Base-by-base conservation (phyloP, 2,113 vertebrate genomes). In the Formicarius rufipectus region DNA sequence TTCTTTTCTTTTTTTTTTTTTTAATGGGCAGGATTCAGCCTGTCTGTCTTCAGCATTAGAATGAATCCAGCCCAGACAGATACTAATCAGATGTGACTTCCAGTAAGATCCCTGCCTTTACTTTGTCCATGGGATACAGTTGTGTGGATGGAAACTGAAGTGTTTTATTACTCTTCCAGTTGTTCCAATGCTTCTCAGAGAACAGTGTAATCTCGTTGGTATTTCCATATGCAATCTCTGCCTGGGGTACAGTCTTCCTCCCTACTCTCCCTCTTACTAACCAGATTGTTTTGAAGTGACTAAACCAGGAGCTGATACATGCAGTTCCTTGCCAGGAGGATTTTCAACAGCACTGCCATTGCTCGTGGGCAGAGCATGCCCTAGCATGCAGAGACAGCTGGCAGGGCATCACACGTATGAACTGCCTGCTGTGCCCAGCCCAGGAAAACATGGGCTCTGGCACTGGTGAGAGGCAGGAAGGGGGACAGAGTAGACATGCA, bases 271-370 rank as follows among this genome's bases (percentile, higher is more conserved):
- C 76, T 87, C 68, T 92, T 77, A 77, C 77, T 53, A 90, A 90
- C 79, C 30, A 59, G 91, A 96, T 97, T 92, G 94, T 96, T 97
- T 93, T 50, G 67, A 84, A 67, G 91, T 95, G 94, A 95, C 94
- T 97, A 95, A 95, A 85, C 15, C 21, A 53, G 85, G 88, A 37
- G 9, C 22, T 44, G 74, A 94, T 82, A 82, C 4, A 4, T 69
- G 58, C 75, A 52, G 90, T 90, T 93, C 91, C 86, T 86, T 71
- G 94, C 92, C 80, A 79, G 88, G 68, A 93, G 79, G 60, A 56
- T 89, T 77, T 74, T 55, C 89, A 78, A 60, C 82, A 47, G 62
- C 1, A 1, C 66, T 96, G 84, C 81, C 63, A 1, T 27, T 23
- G 71, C 75, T 52, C 28, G 75, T 33, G 10, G 88, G 89, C 94